Base-by-base conservation (phyloP, 2,797 vertebrate species). In the Esox masquinongy region DNA sequence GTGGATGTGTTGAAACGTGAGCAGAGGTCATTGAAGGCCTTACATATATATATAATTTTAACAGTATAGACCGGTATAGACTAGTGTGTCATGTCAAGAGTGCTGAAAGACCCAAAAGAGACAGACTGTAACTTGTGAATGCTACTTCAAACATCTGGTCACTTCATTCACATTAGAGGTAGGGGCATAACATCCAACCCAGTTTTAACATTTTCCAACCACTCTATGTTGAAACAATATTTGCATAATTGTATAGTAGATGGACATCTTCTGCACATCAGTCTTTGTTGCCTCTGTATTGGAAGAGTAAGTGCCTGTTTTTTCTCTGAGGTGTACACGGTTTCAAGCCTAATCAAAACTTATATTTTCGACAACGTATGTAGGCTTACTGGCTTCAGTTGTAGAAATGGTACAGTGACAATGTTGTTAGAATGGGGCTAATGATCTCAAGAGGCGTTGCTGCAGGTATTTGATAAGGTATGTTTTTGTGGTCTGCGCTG, bases 401-500 rank as follows among this genome's bases (percentile, higher is more conserved):
- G 59, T 29, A 63, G 59, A 63, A 26, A 22, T 63, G 59, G 24
- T 63, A 39, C 36, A 39, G 36, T 39, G 24, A 63, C 59, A 63
- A 9, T 22, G n/a, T 56, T 19, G 53, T 29, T 11, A 61, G 59
- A 63, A 63, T 68, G 31, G 66, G 34, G 17, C 66, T 12, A 14
- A 74, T 56, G 43, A 64, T 63, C 59, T 34, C 5, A 63, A 61
- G 67, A 68, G 72, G 68, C 29, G 63, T 79, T 70, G 6, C 29
- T 24, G 79, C 43, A 74, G 51, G 24, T 9, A 72, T 84, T 71
- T 79, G 29, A 39, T 67, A 74, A 26, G 76, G 67, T 78, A 11
- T 84, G 80, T 81, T 73, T 53, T 53, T 53, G 49, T 12, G 70
- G 7, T 53, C 51, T 51, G 6, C 15, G 6, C 49, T 7, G 47